These are phyloP conservation scores for Tupaia tana DNA, from an alignment of 2,113 vertebrate genomes.

Conservation along the genomic window DNA sequence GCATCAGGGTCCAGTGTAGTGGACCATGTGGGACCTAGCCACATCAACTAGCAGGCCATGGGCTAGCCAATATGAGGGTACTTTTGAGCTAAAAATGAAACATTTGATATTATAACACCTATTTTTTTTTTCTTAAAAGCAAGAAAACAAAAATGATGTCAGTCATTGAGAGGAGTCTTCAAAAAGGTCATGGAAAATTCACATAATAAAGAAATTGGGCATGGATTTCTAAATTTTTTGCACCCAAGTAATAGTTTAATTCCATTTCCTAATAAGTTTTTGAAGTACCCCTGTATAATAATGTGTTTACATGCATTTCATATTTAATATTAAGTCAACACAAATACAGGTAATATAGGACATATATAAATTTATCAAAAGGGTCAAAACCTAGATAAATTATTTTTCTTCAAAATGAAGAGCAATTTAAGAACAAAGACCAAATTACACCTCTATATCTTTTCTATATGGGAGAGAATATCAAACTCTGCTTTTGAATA, in stretches of 20 bases:
- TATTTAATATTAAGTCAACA: neutral
- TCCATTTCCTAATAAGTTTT: too few relatives aligned
- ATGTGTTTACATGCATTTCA: neutral
- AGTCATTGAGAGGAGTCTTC: neutral
- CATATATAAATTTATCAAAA: neutral
- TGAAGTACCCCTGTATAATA: neutral
- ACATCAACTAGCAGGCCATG: too few relatives aligned
- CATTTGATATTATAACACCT: too few relatives aligned
- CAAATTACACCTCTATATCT: neutral
- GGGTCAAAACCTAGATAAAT: neutral
- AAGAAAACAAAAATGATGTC: neutral
- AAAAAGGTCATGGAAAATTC: too few relatives aligned
- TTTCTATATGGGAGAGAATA: neutral
- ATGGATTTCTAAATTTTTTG: too few relatives aligned
- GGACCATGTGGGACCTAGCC: too few relatives aligned
- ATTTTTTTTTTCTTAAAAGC: neutral
- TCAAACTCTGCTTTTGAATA: slow-evolving; percentile 3
- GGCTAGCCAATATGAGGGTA: too few relatives aligned
- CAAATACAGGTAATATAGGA: neutral
- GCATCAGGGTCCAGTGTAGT: too few relatives aligned
- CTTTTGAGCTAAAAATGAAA: too few relatives aligned
- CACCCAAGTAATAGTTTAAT: too few relatives aligned
- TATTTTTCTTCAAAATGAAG: slow-evolving; percentile 20
- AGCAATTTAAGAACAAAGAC: slow-evolving; percentile 36
- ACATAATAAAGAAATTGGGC: too few relatives aligned